Conservation (phyloP, 2,797 vertebrate species). For the Eidolon dupreanum region DNA sequence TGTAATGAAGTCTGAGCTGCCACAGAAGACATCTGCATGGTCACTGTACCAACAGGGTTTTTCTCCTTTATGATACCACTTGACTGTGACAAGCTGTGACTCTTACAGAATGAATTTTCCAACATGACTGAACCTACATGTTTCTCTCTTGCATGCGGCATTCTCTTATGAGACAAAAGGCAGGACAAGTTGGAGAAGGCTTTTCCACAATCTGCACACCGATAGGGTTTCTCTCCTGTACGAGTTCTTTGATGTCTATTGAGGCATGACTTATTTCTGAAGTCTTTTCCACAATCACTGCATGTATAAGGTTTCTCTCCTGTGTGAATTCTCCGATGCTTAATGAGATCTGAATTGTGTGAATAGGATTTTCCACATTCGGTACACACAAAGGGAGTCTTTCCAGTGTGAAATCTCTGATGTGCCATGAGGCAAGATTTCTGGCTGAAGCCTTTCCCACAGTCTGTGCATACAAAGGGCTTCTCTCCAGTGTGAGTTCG, state of each 20-base stretch:
- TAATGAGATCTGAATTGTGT: constrained; percentile 67
- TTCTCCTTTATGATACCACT: background rate
- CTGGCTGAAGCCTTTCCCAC: constrained; percentile 81
- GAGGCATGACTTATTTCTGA: constrained; percentile 65
- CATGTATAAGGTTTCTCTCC: constrained; percentile 65
- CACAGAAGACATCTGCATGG: background rate
- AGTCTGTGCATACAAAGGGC: constrained; percentile 75
- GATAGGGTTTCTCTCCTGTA: constrained; percentile 65
- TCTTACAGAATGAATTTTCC: constrained; percentile 52
- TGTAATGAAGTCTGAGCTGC: constrained; percentile 36
- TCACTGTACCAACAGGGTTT: background rate
- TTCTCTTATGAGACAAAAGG: constrained; percentile 73
- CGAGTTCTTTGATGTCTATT: constrained; percentile 66
- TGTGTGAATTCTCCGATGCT: constrained; percentile 70
- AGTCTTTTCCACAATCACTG: constrained; percentile 67
- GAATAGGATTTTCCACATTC: constrained; percentile 67
- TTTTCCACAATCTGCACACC: constrained; percentile 65
- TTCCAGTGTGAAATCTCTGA: constrained; percentile 66
- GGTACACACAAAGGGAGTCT: constrained; percentile 66
- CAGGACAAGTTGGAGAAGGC: constrained; percentile 70
- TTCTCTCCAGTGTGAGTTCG: constrained; percentile 79
- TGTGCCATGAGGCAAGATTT: constrained; percentile 77
- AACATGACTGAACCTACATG: background rate
- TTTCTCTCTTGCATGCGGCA: constrained; percentile 69
- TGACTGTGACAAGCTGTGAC: background rate